These are phyloP conservation scores for Cheilosia variabilis DNA, from an alignment of 2,888 invertebrate genomes.

Conservation along the genomic window DNA sequence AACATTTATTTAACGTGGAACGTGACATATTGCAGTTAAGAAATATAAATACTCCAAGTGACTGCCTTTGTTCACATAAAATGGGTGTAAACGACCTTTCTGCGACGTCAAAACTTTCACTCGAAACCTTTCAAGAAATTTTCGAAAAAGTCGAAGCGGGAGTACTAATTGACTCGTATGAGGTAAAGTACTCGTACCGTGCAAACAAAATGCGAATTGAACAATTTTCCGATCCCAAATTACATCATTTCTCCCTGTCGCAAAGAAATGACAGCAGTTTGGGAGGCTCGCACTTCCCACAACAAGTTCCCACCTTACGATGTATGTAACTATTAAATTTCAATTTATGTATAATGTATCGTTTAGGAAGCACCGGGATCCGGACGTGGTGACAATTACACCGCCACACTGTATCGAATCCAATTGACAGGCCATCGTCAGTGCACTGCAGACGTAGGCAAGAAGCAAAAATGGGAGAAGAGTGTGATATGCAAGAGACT, in stretches of 20 bases:
- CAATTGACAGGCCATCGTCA: slow-evolving; percentile 85
- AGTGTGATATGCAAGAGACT: slow-evolving; percentile 89
- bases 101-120: slow-evolving; percentile 81
- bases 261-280: slow-evolving; percentile 30
- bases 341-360: slow-evolving; percentile 40
- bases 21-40: neutral
- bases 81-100: slow-evolving; percentile 77
- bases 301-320: neutral
- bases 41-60: neutral
- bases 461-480: slow-evolving; percentile 86
- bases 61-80: slow-evolving; percentile 34
- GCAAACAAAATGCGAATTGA: neutral
- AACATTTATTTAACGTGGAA: neutral
- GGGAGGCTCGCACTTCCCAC: slow-evolving; percentile 29
- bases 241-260: slow-evolving; percentile 37
- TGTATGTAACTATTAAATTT: slow-evolving; percentile 11
- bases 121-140: slow-evolving; percentile 85
- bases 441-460: slow-evolving; percentile 77
- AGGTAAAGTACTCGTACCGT: slow-evolving; percentile 82
- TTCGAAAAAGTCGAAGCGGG: slow-evolving; percentile 85
- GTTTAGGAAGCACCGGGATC: slow-evolving; percentile 88
- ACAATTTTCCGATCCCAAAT: slow-evolving; percentile 2
- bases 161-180: slow-evolving; percentile 85
- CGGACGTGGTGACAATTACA: slow-evolving; percentile 90
- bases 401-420: slow-evolving; percentile 89